Base-by-base conservation (phyloP, 2,888 invertebrate species). In the Carpatolechia fugitivella region DNA sequence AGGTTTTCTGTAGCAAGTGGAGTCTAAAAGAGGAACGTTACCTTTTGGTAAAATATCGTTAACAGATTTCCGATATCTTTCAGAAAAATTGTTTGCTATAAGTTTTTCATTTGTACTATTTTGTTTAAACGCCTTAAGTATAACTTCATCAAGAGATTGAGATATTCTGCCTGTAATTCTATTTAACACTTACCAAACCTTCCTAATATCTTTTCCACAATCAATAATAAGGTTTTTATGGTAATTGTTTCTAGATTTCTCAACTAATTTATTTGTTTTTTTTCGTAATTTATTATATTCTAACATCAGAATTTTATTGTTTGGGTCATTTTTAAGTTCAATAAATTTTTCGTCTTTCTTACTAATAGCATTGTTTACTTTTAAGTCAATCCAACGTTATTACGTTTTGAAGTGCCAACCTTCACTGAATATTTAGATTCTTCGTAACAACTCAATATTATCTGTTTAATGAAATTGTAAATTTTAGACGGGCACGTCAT, bases 201-300 rank as follows among this genome's bases (percentile, higher is more conserved):
- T 29, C 40, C 18, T 52, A 1, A 48, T 30, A 38, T 57, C 51
- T 20, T 57, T 51, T 11, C 48, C 33, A 41, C 46, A 29, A 5
- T 14, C n/a, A 13, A 20, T 38, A 7, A 57, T 57, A 41, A 52
- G 14, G 10, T 36, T n/a, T 52, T 48, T 54, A 8, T 24, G 11
- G 8, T 24, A 30, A 29, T 54, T 54, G 50, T 57, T 57, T 54
- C 52, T 54, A 11, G 31, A 18, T 11, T 48, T 36, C 30, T 41
- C 24, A 10, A 57, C 48, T 13, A 52, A 10, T 33, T 40, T 55
- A 48, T 58, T 58, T 36, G 54, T 44, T 10, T 49, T 10, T 38
- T 58, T 56, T 52, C 56, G 54, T 18, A 36, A 40, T 54, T 57
- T 56, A 36, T 59, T 57, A 51, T 57, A 59, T 14, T 59, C 48